Conservation (phyloP, 1,140 invertebrate species). For the Drosophila pseudoobscura region DNA sequence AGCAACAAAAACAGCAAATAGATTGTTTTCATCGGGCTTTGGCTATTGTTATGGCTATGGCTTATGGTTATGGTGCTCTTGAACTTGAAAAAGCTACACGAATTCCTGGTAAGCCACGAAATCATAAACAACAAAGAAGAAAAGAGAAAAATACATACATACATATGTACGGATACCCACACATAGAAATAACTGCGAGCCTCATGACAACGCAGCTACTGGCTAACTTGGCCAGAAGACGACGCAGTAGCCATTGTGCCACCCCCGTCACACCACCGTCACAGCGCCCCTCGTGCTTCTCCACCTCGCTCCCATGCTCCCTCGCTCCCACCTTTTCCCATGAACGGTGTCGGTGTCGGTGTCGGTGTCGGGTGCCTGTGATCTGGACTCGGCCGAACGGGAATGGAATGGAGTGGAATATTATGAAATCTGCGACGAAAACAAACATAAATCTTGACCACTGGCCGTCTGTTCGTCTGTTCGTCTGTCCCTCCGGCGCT, state of each 20-base stretch:
- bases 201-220: conserved; percentile 38
- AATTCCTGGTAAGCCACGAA: conserved; percentile 59
- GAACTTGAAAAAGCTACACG: conserved; percentile 66
- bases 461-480: no score
- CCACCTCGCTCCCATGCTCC: not conserved
- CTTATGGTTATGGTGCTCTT: conserved; percentile 46
- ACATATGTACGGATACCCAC: not conserved
- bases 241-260: not conserved
- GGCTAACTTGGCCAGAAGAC: not conserved
- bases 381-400: conserved; percentile 29
- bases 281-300: no score
- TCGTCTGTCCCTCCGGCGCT: no score
- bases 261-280: no score
- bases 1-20: conserved; percentile 10
- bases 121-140: conserved; percentile 51
- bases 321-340: no score
- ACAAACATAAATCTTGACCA: conserved; percentile 69
- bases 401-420: conserved; percentile 57
- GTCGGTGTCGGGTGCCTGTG: not conserved
- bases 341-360: no score
- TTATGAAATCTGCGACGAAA: conserved; percentile 69
- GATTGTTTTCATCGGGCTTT: conserved; percentile 1
- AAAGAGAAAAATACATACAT: not conserved
- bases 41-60: not conserved
- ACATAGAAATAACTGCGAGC: conserved; percentile 29